Conservation (phyloP, 2,888 invertebrate species). For the Sphaerophoria taeniata region DNA sequence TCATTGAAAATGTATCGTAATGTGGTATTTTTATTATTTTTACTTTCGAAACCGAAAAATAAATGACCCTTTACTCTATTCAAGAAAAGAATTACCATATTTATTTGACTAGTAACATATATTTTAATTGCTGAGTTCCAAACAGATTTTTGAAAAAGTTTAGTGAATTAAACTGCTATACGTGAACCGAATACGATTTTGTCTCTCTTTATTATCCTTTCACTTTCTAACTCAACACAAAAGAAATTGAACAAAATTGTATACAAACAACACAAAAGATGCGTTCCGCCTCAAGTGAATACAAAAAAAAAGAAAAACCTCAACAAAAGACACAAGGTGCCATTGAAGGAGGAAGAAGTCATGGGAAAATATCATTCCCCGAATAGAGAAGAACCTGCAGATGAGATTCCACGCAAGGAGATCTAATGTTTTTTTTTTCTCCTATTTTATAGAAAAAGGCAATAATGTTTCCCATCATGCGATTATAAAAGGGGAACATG, state of each 20-base stretch:
- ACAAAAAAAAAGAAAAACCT: constrained; percentile 56
- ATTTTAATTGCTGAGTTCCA: no score
- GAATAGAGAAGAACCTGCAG: constrained; percentile 55
- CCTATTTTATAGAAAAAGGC: constrained; percentile 4
- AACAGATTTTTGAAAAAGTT: no score
- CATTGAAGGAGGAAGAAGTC: constrained; percentile 68
- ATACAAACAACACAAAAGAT: constrained; percentile 57
- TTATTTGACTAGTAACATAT: no score
- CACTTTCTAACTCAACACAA: constrained; percentile 9
- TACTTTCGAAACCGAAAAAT: no score
- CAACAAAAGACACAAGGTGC: constrained; percentile 71
- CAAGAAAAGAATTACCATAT: no score
- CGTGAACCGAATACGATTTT: background rate
- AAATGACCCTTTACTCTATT: no score
- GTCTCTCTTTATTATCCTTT: constrained; percentile 51
- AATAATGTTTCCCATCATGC: constrained; percentile 45
- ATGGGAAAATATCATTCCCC: constrained; percentile 66
- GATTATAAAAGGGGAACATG: constrained; percentile 61
- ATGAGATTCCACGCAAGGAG: constrained; percentile 3
- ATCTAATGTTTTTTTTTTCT: background rate
- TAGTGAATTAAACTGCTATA: no score
- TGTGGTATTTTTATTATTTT: no score
- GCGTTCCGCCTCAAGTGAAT: constrained; percentile 47
- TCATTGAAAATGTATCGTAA: no score
- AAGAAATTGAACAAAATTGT: constrained; percentile 23